phyloP scores from a whole-genome alignment of 1,140 invertebrate genomes.

The Aphelinus certus region DNA sequence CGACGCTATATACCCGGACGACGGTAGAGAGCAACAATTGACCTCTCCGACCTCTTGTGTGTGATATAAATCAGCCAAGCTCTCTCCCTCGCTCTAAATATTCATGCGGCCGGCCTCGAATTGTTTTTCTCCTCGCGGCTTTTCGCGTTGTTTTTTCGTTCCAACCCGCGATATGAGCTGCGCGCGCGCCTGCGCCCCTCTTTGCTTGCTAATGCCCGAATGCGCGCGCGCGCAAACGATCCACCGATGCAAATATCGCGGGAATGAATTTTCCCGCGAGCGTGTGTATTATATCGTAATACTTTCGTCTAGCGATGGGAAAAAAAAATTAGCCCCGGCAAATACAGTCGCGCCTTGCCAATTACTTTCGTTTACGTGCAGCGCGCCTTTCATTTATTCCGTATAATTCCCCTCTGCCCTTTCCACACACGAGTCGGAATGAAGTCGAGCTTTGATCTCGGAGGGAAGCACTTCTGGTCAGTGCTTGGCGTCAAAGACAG shows the following conservation, averaged over 20 bases:
- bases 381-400: too few relatives aligned
- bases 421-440: neutral
- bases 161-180: neutral
- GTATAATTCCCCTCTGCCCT: too few relatives aligned
- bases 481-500: constrained; percentile 39
- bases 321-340: too few relatives aligned
- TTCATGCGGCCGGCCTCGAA: constrained; percentile 11
- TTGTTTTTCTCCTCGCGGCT: neutral
- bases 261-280: neutral
- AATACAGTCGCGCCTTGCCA: too few relatives aligned
- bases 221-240: neutral
- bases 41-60: constrained; percentile 11
- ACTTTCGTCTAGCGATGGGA: too few relatives aligned
- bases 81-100: constrained; percentile 14
- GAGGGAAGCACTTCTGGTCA: constrained; percentile 18
- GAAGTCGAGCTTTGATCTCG: constrained; percentile 11
- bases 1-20: too few relatives aligned
- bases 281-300: neutral
- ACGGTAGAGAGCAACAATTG: constrained; percentile 19
- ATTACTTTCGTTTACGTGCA: too few relatives aligned
- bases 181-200: too few relatives aligned
- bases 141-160: neutral
- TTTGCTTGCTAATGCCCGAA: neutral
- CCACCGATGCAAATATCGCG: constrained; percentile 30
- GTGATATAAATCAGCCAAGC: constrained; percentile 23